A percentile compares a stretch with the other conserved stretches of the same genome.
Evolutionary conservation across 1,140 invertebrate genomes (phyloP).

Genomic region (Tyrophagus putrescentiae): DNA sequence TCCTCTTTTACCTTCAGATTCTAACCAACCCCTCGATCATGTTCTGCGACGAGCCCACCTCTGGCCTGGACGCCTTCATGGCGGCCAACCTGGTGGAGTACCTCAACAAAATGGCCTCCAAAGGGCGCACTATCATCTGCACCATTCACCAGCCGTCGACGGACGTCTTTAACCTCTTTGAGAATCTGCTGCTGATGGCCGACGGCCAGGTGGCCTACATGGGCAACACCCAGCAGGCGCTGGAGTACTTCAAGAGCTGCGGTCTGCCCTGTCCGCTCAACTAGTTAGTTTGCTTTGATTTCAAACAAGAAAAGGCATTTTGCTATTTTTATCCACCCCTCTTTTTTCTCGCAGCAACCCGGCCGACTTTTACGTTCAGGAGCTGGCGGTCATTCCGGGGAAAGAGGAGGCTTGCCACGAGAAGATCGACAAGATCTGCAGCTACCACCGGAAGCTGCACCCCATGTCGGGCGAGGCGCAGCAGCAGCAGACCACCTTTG

Average conservation of each 20-base stretch:
- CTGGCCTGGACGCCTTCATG: constrained; percentile 76
- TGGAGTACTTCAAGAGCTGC: constrained; percentile 56
- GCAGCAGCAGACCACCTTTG: neutral
- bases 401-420: constrained; percentile 46
- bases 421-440: constrained; percentile 27
- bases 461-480: neutral
- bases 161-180: constrained; percentile 79
- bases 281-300: too few species aligned
- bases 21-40: constrained; percentile 83
- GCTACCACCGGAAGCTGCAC: neutral
- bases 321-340: too few species aligned
- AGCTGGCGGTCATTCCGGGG: constrained; percentile 69
- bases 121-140: constrained; percentile 77
- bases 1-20: constrained; percentile 43
- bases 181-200: constrained; percentile 73
- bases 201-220: constrained; percentile 81
- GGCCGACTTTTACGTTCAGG: constrained; percentile 84
- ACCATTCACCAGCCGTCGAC: constrained; percentile 94
- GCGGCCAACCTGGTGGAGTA: constrained; percentile 82
- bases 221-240: constrained; percentile 61
- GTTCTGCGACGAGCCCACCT: constrained; percentile 95
- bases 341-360: too few species aligned
- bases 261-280: constrained; percentile 45
- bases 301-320: too few species aligned
- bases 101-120: constrained; percentile 48